A percentile compares a stretch with the other conserved stretches of the same genome.
Evolutionary conservation across 2,113 vertebrate genomes (phyloP).

Genomic region (Sinocyclocheilus rhinocerous): DNA sequence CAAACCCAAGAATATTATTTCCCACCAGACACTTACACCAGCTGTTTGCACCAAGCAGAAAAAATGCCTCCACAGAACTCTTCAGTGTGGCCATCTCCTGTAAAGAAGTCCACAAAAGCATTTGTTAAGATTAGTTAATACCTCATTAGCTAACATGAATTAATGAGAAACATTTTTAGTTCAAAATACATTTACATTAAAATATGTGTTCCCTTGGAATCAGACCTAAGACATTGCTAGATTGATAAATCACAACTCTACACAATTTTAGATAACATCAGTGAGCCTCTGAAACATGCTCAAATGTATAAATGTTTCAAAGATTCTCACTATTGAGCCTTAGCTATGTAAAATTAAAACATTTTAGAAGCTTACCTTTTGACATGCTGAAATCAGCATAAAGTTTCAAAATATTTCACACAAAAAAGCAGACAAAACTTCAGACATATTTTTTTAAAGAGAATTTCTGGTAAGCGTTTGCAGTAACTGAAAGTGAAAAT

Average conservation of each 20-base stretch:
- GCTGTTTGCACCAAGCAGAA: constrained; percentile 10
- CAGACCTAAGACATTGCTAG: background rate
- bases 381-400: background rate
- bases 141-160: background rate
- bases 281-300: background rate
- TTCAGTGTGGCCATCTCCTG: background rate
- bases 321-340: background rate
- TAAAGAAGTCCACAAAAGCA: background rate
- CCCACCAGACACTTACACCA: background rate
- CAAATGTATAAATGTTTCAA: background rate
- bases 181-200: background rate
- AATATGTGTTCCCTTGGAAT: background rate
- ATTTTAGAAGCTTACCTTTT: background rate
- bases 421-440: background rate
- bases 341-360: background rate
- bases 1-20: constrained; percentile 11
- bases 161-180: background rate
- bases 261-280: background rate
- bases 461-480: background rate
- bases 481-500: constrained; percentile 5
- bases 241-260: background rate
- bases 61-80: background rate
- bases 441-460: background rate
- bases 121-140: background rate
- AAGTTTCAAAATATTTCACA: background rate